Base-by-base conservation (phyloP, 2,113 vertebrate species). In the Scatophagus argus region DNA sequence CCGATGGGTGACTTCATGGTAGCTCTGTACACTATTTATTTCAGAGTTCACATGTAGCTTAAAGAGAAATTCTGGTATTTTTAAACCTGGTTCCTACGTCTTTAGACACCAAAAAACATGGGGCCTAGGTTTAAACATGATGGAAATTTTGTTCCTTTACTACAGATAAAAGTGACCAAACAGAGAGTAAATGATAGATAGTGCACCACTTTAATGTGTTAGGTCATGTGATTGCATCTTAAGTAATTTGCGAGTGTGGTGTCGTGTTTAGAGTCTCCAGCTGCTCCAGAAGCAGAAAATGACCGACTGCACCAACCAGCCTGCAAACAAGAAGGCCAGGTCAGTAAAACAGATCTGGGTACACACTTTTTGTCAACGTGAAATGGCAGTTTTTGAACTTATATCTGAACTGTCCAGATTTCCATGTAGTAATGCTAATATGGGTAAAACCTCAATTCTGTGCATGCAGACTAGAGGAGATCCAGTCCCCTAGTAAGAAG, bases 251-350 rank as follows among this genome's bases (percentile, higher is more conserved):
- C n/a, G n/a, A n/a, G n/a, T n/a, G n/a, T 19, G 14, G 19, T 54
- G 34, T 59, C 61, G 3, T 41, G 32, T 74, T 31, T 83, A 99
- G 97, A 95, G 90, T 43, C 81, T 97, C 25, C 94, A 97, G 62
- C 84, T 97, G 49, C 94, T 96, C 65, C 95, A 97, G 79, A 98
- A 97, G 90, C 94, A 95, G 89, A 99, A 97, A 88, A 95, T 94
- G 68, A 94, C 85, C 0, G 97, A 98, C 77, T 88, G 93, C 3
- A 92, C 67, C 17, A 82, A 93, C 87, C 96, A 97, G 65, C 96
- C 96, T 0, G 93, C 96, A 52, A 95, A 93, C 80, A 99, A 99
- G 90, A 96, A 97, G 90, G 92, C 96, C 84, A 96, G 96, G 98
- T 99, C 80, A 87, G 96, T 61, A 6, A 12, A 27, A 58, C 41